Evolutionary conservation across 2,797 vertebrate genomes (phyloP).

Genomic region (Esox masquinongy): DNA sequence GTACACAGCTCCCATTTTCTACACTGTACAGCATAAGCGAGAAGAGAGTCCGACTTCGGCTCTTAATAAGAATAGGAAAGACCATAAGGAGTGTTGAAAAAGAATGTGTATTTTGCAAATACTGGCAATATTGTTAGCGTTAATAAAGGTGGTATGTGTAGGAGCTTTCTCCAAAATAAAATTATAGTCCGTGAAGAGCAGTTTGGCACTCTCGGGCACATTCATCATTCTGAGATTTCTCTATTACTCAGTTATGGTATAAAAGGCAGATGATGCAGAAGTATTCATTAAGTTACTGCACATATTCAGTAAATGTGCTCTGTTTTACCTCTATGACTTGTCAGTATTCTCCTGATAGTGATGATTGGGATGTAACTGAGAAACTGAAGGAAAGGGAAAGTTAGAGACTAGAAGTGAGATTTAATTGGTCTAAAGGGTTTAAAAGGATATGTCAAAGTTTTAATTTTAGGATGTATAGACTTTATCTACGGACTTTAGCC

Average conservation of each 20-base stretch:
- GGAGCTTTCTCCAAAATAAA: conserved; percentile 17
- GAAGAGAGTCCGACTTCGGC: conserved; percentile 12
- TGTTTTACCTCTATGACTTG: background rate
- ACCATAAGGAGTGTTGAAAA: background rate
- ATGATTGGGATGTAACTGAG: conserved; percentile 15
- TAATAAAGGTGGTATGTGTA: conserved; percentile 24
- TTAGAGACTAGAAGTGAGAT: background rate
- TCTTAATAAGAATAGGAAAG: conserved; percentile 5
- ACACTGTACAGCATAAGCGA: background rate
- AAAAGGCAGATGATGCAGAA: background rate
- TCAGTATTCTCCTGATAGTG: background rate
- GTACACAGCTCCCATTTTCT: background rate
- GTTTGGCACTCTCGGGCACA: conserved; percentile 4
- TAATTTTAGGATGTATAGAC: background rate
- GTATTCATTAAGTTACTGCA: background rate
- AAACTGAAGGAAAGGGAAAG: conserved; percentile 6
- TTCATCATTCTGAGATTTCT: conserved; percentile 25
- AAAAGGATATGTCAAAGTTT: no score
- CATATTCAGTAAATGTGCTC: background rate
- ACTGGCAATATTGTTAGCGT: conserved; percentile 19
- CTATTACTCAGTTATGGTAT: conserved; percentile 4
- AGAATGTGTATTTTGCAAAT: conserved; percentile 10
- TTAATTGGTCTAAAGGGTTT: background rate
- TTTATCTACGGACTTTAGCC: background rate
- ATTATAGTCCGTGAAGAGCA: background rate